Conservation (phyloP, 2,797 vertebrate species). For the Apogon hyalosoma region DNA sequence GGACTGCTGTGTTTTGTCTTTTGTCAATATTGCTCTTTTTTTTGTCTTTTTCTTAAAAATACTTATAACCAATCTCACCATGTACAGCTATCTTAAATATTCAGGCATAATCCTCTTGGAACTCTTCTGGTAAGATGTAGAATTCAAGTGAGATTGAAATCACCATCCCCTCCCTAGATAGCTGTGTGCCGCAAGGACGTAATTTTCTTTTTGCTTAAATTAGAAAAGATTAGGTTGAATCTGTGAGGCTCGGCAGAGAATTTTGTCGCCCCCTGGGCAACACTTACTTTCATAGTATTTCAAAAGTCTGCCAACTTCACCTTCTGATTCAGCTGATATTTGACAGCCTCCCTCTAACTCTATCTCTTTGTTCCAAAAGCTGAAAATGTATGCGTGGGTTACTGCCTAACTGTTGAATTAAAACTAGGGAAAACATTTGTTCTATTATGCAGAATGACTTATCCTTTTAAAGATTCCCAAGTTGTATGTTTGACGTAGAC, state of each 20-base stretch:
- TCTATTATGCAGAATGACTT: background rate
- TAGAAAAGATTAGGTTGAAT: slow-evolving; percentile 69
- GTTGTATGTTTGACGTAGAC: background rate
- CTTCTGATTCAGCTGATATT: slow-evolving; percentile 48
- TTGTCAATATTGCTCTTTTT: background rate
- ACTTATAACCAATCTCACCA: slow-evolving; percentile 25
- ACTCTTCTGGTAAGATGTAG: slow-evolving; percentile 55
- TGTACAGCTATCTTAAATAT: slow-evolving; percentile 63
- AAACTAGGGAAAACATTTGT: slow-evolving; percentile 1
- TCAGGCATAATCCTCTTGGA: slow-evolving; percentile 51
- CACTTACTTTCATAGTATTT: slow-evolving; percentile 55
- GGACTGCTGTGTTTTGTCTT: background rate
- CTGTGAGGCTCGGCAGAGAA: slow-evolving; percentile 36
- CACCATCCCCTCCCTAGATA: slow-evolving; percentile 53
- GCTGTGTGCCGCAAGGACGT: slow-evolving; percentile 58
- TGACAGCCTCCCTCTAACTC: slow-evolving; percentile 6
- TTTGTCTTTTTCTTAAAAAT: slow-evolving; percentile 26
- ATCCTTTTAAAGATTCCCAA: background rate
- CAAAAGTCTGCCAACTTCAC: slow-evolving; percentile 51
- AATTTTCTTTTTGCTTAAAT: slow-evolving; percentile 68
- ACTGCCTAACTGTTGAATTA: background rate
- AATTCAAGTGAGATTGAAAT: slow-evolving; percentile 71
- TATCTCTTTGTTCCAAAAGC: slow-evolving; percentile 23
- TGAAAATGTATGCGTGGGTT: background rate
- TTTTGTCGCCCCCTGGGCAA: slow-evolving; percentile 49